Evolutionary conservation across 2,888 invertebrate species (phyloP), one percentile per base, ranked within the genome.

Genomic region (Esperia sulphurella): DNA sequence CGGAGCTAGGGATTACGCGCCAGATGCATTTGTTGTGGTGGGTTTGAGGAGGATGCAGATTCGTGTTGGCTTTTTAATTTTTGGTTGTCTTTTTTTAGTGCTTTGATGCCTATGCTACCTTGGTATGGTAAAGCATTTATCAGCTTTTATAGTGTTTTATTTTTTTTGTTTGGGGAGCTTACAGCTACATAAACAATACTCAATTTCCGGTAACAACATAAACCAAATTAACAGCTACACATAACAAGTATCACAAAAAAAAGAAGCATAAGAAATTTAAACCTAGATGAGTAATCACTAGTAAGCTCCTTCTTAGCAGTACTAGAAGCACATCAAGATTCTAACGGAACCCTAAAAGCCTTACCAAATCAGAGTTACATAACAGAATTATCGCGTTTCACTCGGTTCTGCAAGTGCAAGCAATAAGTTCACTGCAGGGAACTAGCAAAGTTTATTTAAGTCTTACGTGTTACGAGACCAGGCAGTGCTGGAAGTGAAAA

Each of bases 401-500:
- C 39, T 39, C 8, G 13, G 10, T 45, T 49, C 45, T 47, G 44
- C 43, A 43, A 44, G 43, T 41, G 33, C 52, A 44, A 42, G 55
- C 50, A 46, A 57, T 61, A 40, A 65, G 57, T 61, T 59, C 55
- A 55, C 41, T 39, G 43, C 46, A 46, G 53, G 46, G 44, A 53
- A 48, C 49, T 57, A 56, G 48, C 41, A 40, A 50, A 67, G 68
- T 67, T 64, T 54, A 55, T 54, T 49, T 51, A 51, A 58, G 54
- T 50, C 56, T 61, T 59, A 57, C 51, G 52, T 54, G 61, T 58
- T 58, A 21, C 57, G 57, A 53, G 54, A 52, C 45, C 54, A 54
- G 51, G 52, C 45, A 54, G 49, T 47, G 45, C 43, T 33, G 41
- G 9, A 5, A 28, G 40, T 40, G 28, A 21, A 43, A 42, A 47